These are phyloP conservation scores for Ctenosaura bakeri DNA, from an alignment of 2,797 vertebrate species.

Conservation along the genomic window DNA sequence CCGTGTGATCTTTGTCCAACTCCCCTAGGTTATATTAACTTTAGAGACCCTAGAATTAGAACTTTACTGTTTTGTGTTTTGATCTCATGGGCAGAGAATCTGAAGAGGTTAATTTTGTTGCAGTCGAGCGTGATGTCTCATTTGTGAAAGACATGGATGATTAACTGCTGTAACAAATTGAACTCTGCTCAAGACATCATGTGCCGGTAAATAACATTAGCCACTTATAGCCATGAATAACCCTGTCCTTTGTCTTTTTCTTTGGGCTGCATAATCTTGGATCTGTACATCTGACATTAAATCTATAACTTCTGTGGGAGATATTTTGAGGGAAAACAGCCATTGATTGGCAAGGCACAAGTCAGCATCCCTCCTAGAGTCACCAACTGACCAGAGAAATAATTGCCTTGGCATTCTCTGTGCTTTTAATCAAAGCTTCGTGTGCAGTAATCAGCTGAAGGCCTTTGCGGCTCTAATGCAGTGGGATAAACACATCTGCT, in stretches of 20 bases:
- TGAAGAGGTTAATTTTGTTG: conserved; percentile 51
- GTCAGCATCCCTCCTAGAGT: background rate
- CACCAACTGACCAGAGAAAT: background rate
- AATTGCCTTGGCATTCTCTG: background rate
- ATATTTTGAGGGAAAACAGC: background rate
- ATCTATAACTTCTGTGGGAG: conserved; percentile 36
- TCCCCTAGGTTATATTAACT: conserved; percentile 38
- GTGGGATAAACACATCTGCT: background rate
- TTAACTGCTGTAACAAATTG: conserved; percentile 63
- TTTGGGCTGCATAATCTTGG: conserved; percentile 28
- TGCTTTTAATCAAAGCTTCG: background rate
- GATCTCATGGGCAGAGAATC: conserved; percentile 11
- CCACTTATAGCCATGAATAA: conserved; percentile 29
- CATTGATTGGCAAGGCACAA: conserved; percentile 40
- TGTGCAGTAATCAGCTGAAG: conserved; percentile 10
- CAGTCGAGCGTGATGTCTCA: conserved; percentile 42
- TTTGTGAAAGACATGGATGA: conserved; percentile 56
- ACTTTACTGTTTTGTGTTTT: conserved; percentile 36
- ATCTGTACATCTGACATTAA: conserved; percentile 39
- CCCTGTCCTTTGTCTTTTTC: conserved; percentile 38
- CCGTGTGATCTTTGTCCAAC: conserved; percentile 26
- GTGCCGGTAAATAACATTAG: conserved; percentile 42
- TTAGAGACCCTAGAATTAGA: conserved; percentile 30
- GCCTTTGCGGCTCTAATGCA: background rate
- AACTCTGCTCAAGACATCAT: conserved; percentile 42